phyloP scores from a whole-genome alignment of 1,140 invertebrate genomes.

The Eufriesea mexicana region DNA sequence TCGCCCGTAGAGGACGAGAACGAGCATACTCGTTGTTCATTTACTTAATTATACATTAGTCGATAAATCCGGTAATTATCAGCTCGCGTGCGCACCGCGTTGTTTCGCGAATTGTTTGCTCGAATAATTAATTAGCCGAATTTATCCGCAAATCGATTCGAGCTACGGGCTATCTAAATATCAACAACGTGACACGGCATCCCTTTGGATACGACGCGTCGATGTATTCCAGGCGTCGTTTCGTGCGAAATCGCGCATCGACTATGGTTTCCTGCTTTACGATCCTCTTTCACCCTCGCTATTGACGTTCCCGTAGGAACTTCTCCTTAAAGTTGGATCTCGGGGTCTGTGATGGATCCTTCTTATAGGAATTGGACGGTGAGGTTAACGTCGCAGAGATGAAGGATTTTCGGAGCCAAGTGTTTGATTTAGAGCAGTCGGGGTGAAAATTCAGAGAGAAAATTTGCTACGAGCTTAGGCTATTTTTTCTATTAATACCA shows the following conservation, averaged over 20 bases:
- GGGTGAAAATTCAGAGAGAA: no score
- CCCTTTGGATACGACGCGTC: background rate
- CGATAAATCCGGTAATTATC: constrained; percentile 36
- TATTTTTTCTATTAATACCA: no score
- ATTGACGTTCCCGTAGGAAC: background rate
- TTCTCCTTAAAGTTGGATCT: background rate
- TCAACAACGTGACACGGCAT: constrained; percentile 31
- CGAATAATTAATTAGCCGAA: constrained; percentile 32
- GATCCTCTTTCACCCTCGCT: background rate
- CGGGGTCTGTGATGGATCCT: background rate
- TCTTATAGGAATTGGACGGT: background rate
- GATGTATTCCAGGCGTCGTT: background rate
- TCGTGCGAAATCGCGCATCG: background rate
- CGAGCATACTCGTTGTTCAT: background rate
- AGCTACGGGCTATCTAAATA: constrained; percentile 4
- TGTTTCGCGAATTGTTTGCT: constrained; percentile 13
- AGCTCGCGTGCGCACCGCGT: background rate
- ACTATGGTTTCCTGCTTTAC: background rate
- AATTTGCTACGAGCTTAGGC: no score
- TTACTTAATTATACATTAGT: constrained; percentile 10
- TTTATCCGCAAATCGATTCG: constrained; percentile 29
- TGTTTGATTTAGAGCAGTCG: background rate
- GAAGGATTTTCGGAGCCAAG: background rate
- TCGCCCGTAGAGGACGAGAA: no score
- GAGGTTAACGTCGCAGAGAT: background rate